Evolutionary conservation across 2,888 invertebrate species (phyloP), one percentile per base, ranked within the genome.

Genomic region (Beris chalybata): DNA sequence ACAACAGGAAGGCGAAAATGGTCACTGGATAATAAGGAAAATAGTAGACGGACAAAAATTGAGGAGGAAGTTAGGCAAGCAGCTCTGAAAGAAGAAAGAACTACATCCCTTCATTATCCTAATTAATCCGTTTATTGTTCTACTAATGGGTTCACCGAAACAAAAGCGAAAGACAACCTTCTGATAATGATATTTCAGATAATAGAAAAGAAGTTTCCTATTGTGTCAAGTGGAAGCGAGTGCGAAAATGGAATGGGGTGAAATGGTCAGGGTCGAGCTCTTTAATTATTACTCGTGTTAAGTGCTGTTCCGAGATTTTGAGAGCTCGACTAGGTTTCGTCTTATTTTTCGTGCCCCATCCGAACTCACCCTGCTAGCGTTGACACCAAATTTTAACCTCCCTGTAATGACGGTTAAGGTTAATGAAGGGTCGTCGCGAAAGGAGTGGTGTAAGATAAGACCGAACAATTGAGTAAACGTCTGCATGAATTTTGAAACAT

Each of bases 71-170:
- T 38, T 38, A 5, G 9, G 38, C 38, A 9, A 38, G 38, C 38
- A 38, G 38, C 38, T 38, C 5, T 38, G 12, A 50, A 64, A 64
- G 64, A 63, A 38, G 64, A 58, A 64, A 63, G 58, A 66, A 64
- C 54, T 64, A 69, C 66, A 66, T 59, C 66, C 67, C 66, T 69
- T 69, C 69, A 69, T 69, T 69, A 69, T 69, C 69, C 69, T 69
- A 69, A 69, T 69, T 69, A 69, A 69, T 69, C 69, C 69, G 69
- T 66, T 69, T 69, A 69, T 69, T 69, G 69, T 69, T 66, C 69
- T 69, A 66, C 64, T 69, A 69, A 69, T 66, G 69, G 64, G 66
- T 59, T 69, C 56, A 64, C 45, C 57, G 47, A 64, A 69, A 69
- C 66, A 69, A 69, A 66, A 69, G 69, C 50, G 61, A 61, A 64